Evolutionary conservation across 2,797 vertebrate genomes (phyloP).

Genomic region (Nasua narica): DNA sequence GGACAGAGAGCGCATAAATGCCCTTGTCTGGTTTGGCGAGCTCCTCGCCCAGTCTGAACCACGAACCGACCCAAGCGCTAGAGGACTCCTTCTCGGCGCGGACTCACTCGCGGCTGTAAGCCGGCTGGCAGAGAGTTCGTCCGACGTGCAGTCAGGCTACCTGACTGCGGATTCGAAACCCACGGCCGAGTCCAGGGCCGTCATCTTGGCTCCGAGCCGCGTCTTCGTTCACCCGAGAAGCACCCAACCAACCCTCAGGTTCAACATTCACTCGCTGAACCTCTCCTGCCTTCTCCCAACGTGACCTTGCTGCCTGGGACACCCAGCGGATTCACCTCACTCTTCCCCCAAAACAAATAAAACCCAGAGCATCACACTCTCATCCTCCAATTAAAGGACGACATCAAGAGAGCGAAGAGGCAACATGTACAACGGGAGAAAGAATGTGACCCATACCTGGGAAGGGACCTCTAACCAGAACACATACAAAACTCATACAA

Average conservation of each 20-base stretch:
- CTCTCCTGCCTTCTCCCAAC: neutral
- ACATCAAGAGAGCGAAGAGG: neutral
- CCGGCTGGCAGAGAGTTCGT: neutral
- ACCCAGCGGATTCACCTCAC: neutral
- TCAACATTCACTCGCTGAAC: neutral
- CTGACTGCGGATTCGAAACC: neutral
- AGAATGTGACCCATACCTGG: neutral
- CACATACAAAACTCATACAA: neutral
- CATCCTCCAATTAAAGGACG: neutral
- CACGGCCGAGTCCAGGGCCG: neutral
- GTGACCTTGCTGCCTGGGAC: neutral
- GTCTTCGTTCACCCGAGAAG: neutral
- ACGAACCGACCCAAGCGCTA: neutral
- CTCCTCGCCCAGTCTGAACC: neutral
- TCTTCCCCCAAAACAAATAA: neutral
- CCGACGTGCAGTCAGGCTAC: neutral
- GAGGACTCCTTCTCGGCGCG: neutral
- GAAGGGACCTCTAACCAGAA: neutral
- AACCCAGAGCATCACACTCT: neutral
- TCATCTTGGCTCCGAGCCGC: neutral
- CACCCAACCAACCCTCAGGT: no score
- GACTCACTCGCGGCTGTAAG: neutral
- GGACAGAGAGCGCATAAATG: neutral
- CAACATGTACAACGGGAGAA: neutral
- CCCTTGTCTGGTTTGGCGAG: neutral